Evolutionary conservation across 2,888 invertebrate genomes (phyloP).

Genomic region (Euplagia quadripunctaria): DNA sequence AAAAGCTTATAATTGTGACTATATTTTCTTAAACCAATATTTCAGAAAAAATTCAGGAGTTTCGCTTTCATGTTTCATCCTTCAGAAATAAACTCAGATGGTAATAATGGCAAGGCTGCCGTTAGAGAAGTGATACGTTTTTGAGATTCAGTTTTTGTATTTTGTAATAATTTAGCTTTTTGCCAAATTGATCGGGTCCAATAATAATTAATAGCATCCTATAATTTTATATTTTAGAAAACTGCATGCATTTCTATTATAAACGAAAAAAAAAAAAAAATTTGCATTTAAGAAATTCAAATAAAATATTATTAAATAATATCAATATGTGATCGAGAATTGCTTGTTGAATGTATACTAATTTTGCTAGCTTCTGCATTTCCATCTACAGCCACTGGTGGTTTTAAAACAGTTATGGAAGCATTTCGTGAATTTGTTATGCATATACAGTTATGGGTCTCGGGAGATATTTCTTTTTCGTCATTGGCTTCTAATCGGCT

Average conservation of each 20-base stretch:
- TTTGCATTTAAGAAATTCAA: background rate
- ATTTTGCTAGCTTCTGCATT: constrained; percentile 66
- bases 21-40: too few species aligned
- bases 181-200: too few species aligned
- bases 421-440: constrained; percentile 35
- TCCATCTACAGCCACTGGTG: constrained; percentile 71
- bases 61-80: too few species aligned
- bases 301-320: constrained; percentile 6
- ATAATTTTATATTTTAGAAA: too few species aligned
- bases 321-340: background rate
- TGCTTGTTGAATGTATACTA: constrained; percentile 21
- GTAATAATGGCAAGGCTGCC: too few species aligned
- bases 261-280: background rate
- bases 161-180: too few species aligned
- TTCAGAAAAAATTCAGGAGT: too few species aligned
- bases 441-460: constrained; percentile 64
- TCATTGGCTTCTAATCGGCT: constrained; percentile 58
- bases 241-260: background rate
- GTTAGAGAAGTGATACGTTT: too few species aligned
- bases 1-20: too few species aligned
- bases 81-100: too few species aligned
- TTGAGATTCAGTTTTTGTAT: too few species aligned
- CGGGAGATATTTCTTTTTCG: constrained; percentile 57
- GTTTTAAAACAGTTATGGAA: constrained; percentile 20
- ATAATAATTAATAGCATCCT: too few species aligned